These are phyloP conservation scores for Lagocephalus sceleratus DNA, from an alignment of 2,797 vertebrate genomes.

Conservation along the genomic window DNA sequence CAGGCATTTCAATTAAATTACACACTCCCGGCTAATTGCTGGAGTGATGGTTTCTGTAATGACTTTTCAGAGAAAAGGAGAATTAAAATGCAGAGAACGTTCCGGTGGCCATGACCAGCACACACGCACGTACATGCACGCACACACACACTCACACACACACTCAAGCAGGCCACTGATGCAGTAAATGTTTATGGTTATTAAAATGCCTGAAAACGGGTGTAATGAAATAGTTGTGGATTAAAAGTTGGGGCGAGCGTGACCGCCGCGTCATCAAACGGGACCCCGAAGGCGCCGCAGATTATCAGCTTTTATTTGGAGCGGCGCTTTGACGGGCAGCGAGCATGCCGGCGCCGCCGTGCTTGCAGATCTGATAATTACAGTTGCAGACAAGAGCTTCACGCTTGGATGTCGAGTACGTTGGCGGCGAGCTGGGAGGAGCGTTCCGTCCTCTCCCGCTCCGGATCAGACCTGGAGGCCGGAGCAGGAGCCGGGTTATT, in stretches of 20 bases:
- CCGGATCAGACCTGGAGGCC: too few relatives aligned
- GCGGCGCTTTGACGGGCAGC: slow-evolving; percentile 21
- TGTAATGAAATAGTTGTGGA: slow-evolving; percentile 46
- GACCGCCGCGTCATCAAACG: slow-evolving; percentile 31
- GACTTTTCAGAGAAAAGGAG: slow-evolving; percentile 25
- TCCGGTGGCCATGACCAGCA: slow-evolving; percentile 19
- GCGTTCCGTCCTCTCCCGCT: too few relatives aligned
- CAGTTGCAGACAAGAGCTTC: slow-evolving; percentile 20
- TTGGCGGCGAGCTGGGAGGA: too few relatives aligned
- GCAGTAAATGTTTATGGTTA: slow-evolving; percentile 36
- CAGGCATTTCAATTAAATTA: slow-evolving; percentile 38
- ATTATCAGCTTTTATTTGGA: slow-evolving; percentile 37
- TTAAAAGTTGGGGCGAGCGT: slow-evolving; percentile 39
- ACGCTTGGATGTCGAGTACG: too few relatives aligned
- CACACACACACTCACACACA: slow-evolving; percentile 6
- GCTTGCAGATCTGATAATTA: slow-evolving; percentile 23
- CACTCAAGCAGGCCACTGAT: slow-evolving; percentile 23
- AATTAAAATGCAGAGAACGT: slow-evolving; percentile 31
- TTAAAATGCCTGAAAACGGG: slow-evolving; percentile 46
- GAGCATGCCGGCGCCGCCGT: slow-evolving; percentile 13
- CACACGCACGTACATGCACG: neutral
- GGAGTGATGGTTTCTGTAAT: slow-evolving; percentile 38
- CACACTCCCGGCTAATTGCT: slow-evolving; percentile 46
- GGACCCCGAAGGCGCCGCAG: slow-evolving; percentile 39
- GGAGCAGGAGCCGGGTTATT: too few relatives aligned